Evolutionary conservation across 2,113 vertebrate genomes (phyloP).

Genomic region (Pangasianodon gigas): DNA sequence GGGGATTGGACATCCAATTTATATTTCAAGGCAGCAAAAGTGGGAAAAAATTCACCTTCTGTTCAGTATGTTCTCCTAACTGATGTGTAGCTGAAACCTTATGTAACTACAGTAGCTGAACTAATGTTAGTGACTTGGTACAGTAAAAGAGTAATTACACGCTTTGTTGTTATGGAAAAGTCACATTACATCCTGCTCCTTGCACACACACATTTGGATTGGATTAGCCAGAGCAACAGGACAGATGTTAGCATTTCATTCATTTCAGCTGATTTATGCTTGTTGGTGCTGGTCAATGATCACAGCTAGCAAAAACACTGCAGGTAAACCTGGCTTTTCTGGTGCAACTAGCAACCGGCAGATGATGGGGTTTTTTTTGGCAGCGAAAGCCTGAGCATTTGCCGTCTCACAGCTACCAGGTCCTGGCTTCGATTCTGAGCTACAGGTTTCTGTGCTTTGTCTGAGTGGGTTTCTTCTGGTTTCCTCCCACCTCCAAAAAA

Average conservation of each 20-base stretch:
- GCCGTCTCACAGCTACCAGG: background rate
- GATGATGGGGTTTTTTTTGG: background rate
- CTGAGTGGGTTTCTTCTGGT: background rate
- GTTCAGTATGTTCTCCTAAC: background rate
- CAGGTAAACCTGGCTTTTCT: background rate
- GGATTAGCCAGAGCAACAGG: background rate
- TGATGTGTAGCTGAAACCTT: background rate
- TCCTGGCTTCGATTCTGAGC: background rate
- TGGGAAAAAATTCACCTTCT: background rate
- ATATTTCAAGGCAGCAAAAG: background rate
- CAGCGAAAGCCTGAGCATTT: background rate
- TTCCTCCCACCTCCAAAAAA: background rate
- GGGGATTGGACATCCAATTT: background rate
- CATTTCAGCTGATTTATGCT: background rate
- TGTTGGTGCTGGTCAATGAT: background rate
- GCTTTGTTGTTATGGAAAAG: background rate
- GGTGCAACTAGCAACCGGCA: background rate
- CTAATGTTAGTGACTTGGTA: background rate
- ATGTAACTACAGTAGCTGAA: background rate
- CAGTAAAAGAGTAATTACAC: background rate
- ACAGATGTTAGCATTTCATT: background rate
- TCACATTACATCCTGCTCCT: background rate
- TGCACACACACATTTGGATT: background rate
- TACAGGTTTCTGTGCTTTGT: background rate
- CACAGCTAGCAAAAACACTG: background rate